phyloP scores from a whole-genome alignment of 2,113 vertebrate genomes.

The Rhynchopsitta pachyrhyncha region DNA sequence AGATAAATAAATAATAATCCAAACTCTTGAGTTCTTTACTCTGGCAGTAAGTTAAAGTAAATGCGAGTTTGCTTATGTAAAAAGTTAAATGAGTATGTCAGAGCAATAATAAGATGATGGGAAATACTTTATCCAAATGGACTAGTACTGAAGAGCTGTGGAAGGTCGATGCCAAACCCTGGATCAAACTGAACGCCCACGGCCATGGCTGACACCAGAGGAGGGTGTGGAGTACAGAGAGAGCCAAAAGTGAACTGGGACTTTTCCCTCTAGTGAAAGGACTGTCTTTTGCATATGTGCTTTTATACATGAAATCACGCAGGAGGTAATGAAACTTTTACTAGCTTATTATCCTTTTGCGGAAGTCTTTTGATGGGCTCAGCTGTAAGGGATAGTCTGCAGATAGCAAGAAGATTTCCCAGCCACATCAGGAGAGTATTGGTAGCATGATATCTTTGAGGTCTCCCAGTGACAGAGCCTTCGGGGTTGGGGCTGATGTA shows the following conservation, averaged over 20 bases:
- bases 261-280: not conserved
- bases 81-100: not conserved
- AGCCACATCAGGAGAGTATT: not conserved
- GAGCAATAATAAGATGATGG: not conserved
- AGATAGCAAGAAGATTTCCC: not conserved
- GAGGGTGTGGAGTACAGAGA: not conserved
- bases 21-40: not conserved
- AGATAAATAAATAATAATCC: not conserved
- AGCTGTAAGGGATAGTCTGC: not conserved
- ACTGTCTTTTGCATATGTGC: not conserved
- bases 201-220: not conserved
- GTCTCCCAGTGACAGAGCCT: not conserved
- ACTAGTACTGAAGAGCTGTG: not conserved
- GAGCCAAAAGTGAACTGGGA: not conserved
- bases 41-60: conserved; percentile 20
- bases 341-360: not conserved
- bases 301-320: not conserved
- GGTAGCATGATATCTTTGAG: not conserved
- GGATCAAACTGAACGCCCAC: not conserved
- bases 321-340: not conserved
- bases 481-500: not conserved
- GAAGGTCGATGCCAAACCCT: not conserved
- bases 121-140: conserved; percentile 11
- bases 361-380: not conserved
- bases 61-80: not conserved